A percentile compares a stretch with the other conserved stretches of the same genome.
phyloP scores from a whole-genome alignment of 2,113 vertebrate species.

The Microtus ochrogaster region DNA sequence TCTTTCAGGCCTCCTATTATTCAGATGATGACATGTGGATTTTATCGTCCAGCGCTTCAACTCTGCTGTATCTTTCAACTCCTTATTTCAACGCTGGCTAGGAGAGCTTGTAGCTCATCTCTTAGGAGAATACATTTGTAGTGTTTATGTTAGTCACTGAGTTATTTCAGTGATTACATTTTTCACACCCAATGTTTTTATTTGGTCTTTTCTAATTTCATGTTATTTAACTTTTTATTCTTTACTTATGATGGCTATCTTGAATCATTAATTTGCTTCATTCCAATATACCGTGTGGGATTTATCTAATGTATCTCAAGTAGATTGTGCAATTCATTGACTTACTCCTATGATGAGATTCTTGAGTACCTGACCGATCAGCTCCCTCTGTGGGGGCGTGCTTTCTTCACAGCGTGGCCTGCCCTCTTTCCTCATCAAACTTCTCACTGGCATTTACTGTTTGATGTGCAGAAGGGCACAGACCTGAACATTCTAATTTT shows the following conservation, averaged over 20 bases:
- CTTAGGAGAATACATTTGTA: neutral
- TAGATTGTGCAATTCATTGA: neutral
- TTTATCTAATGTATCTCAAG: neutral
- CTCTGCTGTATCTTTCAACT: neutral
- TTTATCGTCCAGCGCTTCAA: neutral
- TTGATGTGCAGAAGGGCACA: neutral
- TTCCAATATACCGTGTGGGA: neutral
- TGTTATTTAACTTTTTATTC: neutral
- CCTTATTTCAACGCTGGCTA: neutral
- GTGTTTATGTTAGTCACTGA: neutral
- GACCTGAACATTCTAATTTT: neutral
- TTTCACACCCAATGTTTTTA: neutral
- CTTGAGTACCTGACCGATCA: neutral
- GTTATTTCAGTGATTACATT: slow-evolving; percentile 3
- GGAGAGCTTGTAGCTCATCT: neutral
- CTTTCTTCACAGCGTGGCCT: neutral
- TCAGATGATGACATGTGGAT: neutral
- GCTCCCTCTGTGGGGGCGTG: neutral
- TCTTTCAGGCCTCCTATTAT: slow-evolving; percentile 17
- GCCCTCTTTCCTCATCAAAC: neutral
- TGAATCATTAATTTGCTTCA: neutral
- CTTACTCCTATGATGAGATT: neutral
- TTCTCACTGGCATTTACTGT: neutral
- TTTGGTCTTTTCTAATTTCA: neutral
- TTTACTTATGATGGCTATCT: slow-evolving; percentile 13